A percentile compares a stretch with the other conserved stretches of the same genome.
These are phyloP conservation scores for Enteromius viviparus DNA, from an alignment of 2,797 vertebrate species.

Conservation along the genomic window DNA sequence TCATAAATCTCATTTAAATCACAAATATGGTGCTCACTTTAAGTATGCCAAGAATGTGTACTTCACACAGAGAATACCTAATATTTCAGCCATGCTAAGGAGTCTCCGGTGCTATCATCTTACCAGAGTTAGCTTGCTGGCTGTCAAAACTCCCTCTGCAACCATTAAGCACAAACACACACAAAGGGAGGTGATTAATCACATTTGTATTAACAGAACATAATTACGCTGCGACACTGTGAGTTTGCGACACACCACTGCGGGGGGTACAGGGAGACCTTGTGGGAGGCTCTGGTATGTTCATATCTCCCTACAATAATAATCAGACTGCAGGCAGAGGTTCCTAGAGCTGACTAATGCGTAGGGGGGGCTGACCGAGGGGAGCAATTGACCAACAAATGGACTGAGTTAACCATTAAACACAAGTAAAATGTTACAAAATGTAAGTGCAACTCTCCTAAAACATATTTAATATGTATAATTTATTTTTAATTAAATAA, in stretches of 20 bases:
- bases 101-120: constrained; percentile 40
- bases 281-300: constrained; percentile 49
- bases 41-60: constrained; percentile 14
- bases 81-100: constrained; percentile 19
- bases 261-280: constrained; percentile 20
- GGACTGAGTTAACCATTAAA: constrained; percentile 17
- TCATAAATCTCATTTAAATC: neutral
- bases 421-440: constrained; percentile 18
- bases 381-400: constrained; percentile 13
- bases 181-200: constrained; percentile 37
- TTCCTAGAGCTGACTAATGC: constrained; percentile 34
- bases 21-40: neutral
- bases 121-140: constrained; percentile 69
- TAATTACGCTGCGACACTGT: constrained; percentile 20
- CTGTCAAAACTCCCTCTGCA: constrained; percentile 57
- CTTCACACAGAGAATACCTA: neutral
- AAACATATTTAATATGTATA: neutral
- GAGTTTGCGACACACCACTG: constrained; percentile 36
- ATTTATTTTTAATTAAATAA: constrained; percentile 1
- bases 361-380: constrained; percentile 24
- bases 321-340: constrained; percentile 46
- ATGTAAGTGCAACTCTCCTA: neutral
- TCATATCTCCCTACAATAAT: constrained; percentile 52
- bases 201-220: constrained; percentile 36
- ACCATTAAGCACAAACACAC: constrained; percentile 46